Evolutionary conservation across 2,888 invertebrate species (phyloP).

Genomic region (Caenorhabditis zanzibari): DNA sequence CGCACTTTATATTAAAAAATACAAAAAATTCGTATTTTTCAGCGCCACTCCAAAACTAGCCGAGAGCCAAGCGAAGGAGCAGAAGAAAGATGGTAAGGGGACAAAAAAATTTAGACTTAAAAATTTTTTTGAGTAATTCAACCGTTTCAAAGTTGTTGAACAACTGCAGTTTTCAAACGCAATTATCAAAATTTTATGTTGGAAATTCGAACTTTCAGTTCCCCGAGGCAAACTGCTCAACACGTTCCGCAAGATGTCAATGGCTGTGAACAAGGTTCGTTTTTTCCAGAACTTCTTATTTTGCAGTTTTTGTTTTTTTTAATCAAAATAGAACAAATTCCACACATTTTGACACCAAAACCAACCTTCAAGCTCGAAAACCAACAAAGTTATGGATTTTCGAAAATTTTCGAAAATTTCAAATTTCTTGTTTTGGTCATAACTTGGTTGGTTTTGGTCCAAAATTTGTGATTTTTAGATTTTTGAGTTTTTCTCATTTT

Average conservation of each 20-base stretch:
- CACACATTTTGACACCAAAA: neutral
- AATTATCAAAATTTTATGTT: too few species aligned
- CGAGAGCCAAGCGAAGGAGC: conserved; percentile 14
- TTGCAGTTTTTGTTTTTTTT: too few species aligned
- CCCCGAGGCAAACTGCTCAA: conserved; percentile 55
- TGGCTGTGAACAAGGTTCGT: conserved; percentile 59
- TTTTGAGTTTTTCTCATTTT: too few species aligned
- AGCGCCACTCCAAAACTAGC: conserved; percentile 56
- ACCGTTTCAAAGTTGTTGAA: too few species aligned
- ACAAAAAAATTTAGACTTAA: too few species aligned
- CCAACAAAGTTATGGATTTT: neutral
- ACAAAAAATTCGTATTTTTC: conserved; percentile 33
- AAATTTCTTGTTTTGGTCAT: too few species aligned
- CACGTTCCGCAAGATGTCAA: conserved; percentile 63
- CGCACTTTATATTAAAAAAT: neutral
- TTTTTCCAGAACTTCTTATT: too few species aligned
- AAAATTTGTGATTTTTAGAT: too few species aligned
- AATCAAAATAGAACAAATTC: too few species aligned
- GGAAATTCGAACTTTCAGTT: neutral
- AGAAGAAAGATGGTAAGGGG: conserved; percentile 43
- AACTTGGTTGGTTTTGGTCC: too few species aligned
- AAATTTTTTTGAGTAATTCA: too few species aligned
- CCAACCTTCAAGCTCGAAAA: neutral
- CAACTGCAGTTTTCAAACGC: too few species aligned
- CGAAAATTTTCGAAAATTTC: conserved; percentile 7